Evolutionary conservation across 2,888 invertebrate genomes (phyloP), one percentile per base, ranked within the genome.

Genomic region (Pantelozetes paolii): DNA sequence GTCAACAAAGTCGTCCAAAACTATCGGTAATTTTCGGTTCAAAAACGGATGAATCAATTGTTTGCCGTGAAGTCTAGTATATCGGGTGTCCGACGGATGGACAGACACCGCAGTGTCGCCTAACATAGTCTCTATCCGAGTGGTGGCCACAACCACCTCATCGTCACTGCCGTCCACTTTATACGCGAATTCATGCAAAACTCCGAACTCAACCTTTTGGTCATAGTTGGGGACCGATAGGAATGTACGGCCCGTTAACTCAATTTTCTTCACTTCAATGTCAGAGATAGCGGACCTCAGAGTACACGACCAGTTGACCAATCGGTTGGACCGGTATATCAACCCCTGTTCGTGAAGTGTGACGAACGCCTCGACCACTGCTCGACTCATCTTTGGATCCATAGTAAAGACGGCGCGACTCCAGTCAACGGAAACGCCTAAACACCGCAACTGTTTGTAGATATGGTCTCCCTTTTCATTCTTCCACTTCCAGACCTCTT

Each of bases 281-380:
- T 99, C 99, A 0, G 98, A 98, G 78, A 99, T 99, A 11, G 98
- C 98, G 71, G 96, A 97, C 81, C 94, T 92, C 18, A 99, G 84
- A 0, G 92, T 86, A 81, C 98, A 99, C 0, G 96, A 98, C 99
- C 99, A 99, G 85, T 99, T 99, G 3, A 99, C 98, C 11, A 99
- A 86, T 54, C 94, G 87, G 80, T 94, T 94, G 71, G 92, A 92
- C 20, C 98, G 87, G 83, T 97, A 98, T 81, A 99, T 94, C 79
- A 91, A 87, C 6, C 92, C 92, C n/a, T 82, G 81, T 76, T 94
- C 93, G 81, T 94, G 93, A 45, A 97, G 84, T 0, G 90, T 86
- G 1, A 98, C 89, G 84, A 99, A 99, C 0, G 97, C 97, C 81
- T 96, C 94, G 15, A 88, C 90, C 3, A 99, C 99, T 64, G 97